phyloP scores from a whole-genome alignment of 1,140 invertebrate genomes.

The Zaprionus capensis region DNA sequence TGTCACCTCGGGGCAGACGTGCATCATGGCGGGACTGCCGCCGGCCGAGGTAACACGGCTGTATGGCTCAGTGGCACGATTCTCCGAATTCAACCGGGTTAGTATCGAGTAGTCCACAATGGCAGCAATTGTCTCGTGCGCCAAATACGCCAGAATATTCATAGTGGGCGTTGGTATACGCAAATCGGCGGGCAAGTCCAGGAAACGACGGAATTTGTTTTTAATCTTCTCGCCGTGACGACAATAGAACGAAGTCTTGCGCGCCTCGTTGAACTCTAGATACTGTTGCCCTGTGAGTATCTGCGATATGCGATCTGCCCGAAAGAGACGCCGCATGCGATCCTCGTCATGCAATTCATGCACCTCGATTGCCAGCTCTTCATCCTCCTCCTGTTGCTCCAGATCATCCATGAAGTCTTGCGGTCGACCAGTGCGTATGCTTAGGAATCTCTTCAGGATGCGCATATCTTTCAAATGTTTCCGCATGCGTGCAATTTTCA shows the following conservation, averaged over 20 bases:
- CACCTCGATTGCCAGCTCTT: conserved; percentile 74
- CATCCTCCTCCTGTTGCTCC: conserved; percentile 78
- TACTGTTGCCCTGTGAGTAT: conserved; percentile 80
- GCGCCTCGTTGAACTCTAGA: conserved; percentile 77
- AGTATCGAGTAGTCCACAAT: conserved; percentile 83
- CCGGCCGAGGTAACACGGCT: conserved; percentile 80
- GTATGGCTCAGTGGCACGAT: conserved; percentile 75
- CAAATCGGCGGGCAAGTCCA: conserved; percentile 75
- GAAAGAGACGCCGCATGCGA: conserved; percentile 77
- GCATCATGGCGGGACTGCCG: conserved; percentile 79
- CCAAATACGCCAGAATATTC: conserved; percentile 82
- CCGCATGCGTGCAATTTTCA: conserved; percentile 80
- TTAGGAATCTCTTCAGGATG: conserved; percentile 73
- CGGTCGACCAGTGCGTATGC: conserved; percentile 70
- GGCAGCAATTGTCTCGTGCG: conserved; percentile 81
- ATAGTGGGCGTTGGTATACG: conserved; percentile 76
- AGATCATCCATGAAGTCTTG: conserved; percentile 76
- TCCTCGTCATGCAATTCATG: conserved; percentile 81
- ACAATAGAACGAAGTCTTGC: conserved; percentile 82
- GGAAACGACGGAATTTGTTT: conserved; percentile 76
- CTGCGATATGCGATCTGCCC: conserved; percentile 82
- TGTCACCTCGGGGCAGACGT: conserved; percentile 81
- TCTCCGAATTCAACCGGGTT: conserved; percentile 75
- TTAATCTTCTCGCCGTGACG: conserved; percentile 82
- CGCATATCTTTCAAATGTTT: conserved; percentile 82